These are phyloP conservation scores for Hippopotamus amphibius DNA, from an alignment of 2,113 vertebrate species.

Conservation along the genomic window DNA sequence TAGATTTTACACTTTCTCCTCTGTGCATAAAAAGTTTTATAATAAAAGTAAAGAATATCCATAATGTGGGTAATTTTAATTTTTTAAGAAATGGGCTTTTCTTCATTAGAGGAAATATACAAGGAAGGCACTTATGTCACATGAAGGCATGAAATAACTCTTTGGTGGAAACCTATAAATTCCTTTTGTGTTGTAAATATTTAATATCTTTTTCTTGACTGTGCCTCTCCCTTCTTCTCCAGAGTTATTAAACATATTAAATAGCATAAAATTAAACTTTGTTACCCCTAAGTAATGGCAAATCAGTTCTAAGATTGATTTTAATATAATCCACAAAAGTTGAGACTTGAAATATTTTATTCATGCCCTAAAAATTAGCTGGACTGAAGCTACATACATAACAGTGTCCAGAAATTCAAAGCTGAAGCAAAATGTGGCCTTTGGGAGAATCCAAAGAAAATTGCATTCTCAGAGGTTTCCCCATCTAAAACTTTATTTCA, in stretches of 20 bases:
- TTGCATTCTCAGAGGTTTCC: conserved; percentile 63
- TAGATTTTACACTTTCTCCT: conserved; percentile 38
- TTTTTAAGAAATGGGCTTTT: conserved; percentile 59
- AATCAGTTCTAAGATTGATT: conserved; percentile 80
- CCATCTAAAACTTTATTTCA: conserved; percentile 25
- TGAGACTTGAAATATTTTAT: conserved; percentile 83
- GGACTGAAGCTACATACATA: conserved; percentile 71
- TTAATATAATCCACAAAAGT: conserved; percentile 80
- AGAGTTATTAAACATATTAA: conserved; percentile 82
- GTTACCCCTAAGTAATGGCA: conserved; percentile 80
- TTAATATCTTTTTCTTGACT: conserved; percentile 77
- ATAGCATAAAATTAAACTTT: conserved; percentile 83
- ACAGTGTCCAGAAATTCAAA: conserved; percentile 75
- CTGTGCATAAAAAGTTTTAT: conserved; percentile 58
- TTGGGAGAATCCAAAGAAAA: conserved; percentile 70
- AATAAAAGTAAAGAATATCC: conserved; percentile 57
- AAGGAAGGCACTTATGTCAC: conserved; percentile 18
- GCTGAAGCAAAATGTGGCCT: conserved; percentile 61
- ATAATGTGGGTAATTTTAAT: conserved; percentile 43
- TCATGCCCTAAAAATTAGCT: conserved; percentile 81
- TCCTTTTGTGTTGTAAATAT: conserved; percentile 72
- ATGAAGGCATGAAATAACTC: conserved; percentile 72
- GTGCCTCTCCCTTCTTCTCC: conserved; percentile 63
- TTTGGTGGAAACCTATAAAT: conserved; percentile 74
- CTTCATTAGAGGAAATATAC: conserved; percentile 69